Percentiles rank a stretch among this genome's conserved stretches.
phyloP scores from a whole-genome alignment of 2,888 invertebrate genomes.

The Neocrepidodera transversa region DNA sequence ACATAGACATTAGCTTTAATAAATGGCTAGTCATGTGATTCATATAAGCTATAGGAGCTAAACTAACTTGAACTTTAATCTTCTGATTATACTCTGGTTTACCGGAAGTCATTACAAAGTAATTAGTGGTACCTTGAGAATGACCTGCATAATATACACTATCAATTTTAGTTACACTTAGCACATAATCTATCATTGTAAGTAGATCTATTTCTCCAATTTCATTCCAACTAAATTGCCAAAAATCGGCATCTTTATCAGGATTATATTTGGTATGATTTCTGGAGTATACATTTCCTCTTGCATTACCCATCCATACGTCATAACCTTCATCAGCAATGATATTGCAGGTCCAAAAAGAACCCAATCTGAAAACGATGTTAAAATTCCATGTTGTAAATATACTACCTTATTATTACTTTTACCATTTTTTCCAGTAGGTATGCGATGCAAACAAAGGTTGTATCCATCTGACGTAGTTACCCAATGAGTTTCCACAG shows the following conservation, averaged over 20 bases:
- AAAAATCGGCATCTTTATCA: slow-evolving; percentile 53
- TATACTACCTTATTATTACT: slow-evolving; percentile 54
- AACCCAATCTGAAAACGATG: slow-evolving; percentile 65
- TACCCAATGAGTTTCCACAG: slow-evolving; percentile 57
- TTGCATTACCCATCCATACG: slow-evolving; percentile 51
- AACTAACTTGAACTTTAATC: slow-evolving; percentile 69
- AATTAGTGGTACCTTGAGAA: slow-evolving; percentile 77
- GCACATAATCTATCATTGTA: slow-evolving; percentile 78
- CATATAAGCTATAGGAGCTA: slow-evolving; percentile 75
- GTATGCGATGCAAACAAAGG: slow-evolving; percentile 65
- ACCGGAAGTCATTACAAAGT: slow-evolving; percentile 71
- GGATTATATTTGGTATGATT: slow-evolving; percentile 44
- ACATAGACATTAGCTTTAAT: slow-evolving; percentile 45
- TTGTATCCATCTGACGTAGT: slow-evolving; percentile 66
- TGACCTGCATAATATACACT: slow-evolving; percentile 81
- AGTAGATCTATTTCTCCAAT: slow-evolving; percentile 84
- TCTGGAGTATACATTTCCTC: slow-evolving; percentile 47
- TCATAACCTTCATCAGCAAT: slow-evolving; percentile 51
- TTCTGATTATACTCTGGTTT: slow-evolving; percentile 72
- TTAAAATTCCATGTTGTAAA: slow-evolving; percentile 65
- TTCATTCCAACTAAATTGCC: slow-evolving; percentile 77
- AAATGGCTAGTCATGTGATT: slow-evolving; percentile 61
- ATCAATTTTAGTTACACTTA: slow-evolving; percentile 64
- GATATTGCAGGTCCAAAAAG: slow-evolving; percentile 61
- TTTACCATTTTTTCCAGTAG: slow-evolving; percentile 52